A percentile compares a stretch with the other conserved stretches of the same genome.
Conservation (phyloP, 2,113 vertebrate species). For the Trochalopteron elliotii region DNA sequence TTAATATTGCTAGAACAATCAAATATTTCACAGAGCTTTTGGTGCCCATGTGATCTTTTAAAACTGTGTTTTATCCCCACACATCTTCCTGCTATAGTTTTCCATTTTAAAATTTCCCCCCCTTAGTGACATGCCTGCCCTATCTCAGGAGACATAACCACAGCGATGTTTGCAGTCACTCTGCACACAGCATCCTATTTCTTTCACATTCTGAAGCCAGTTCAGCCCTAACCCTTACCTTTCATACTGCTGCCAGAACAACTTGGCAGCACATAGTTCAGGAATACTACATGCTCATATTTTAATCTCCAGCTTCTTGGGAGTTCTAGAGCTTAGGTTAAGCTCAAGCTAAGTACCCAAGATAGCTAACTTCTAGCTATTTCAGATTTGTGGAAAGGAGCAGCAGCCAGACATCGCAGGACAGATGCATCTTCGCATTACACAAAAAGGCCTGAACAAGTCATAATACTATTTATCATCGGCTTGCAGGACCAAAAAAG, state of each 20-base stretch:
- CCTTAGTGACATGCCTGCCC: rapidly evolving
- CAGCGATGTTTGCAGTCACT: rapidly evolving
- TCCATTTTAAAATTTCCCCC: not conserved
- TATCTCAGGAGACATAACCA: not conserved
- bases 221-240: not conserved
- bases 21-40: not conserved
- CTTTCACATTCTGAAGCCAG: not conserved
- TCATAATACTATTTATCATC: not conserved
- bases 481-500: not conserved
- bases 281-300: not conserved
- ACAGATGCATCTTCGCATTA: not conserved
- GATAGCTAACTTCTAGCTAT: not conserved
- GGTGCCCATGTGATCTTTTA: not conserved
- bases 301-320: not conserved
- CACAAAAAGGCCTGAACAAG: not conserved
- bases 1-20: constrained; percentile 20
- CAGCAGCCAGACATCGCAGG: not conserved
- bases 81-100: not conserved
- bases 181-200: not conserved
- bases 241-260: not conserved
- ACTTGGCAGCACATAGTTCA: not conserved
- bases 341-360: not conserved
- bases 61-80: not conserved
- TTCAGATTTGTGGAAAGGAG: not conserved
- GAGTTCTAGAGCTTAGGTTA: not conserved